Percentiles rank a stretch among this genome's conserved stretches.
phyloP scores from a whole-genome alignment of 2,113 vertebrate species.

The Scolopax mira region DNA sequence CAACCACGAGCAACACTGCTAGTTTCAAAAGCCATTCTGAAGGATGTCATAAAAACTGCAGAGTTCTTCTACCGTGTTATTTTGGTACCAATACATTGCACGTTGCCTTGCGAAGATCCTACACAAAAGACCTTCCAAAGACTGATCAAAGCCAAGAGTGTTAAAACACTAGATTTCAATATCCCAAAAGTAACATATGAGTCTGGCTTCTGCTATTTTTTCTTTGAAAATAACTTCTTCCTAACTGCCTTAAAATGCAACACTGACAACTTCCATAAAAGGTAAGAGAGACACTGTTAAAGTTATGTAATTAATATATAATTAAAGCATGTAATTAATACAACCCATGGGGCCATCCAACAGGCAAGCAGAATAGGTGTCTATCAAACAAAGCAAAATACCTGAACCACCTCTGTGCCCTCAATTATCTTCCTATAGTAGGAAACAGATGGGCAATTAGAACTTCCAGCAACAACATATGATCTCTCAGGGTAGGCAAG shows the following conservation, averaged over 20 bases:
- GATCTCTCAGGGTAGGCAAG: constrained; percentile 94
- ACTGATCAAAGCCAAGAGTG: background rate
- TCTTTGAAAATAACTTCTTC: background rate
- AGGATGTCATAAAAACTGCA: background rate
- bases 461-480: constrained; percentile 89
- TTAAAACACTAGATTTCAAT: background rate
- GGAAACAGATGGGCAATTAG: constrained; percentile 88
- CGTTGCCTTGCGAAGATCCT: background rate
- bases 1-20: background rate
- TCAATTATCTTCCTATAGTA: constrained; percentile 98
- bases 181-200: background rate
- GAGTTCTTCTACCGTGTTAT: background rate
- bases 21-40: background rate
- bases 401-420: constrained; percentile 97
- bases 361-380: background rate
- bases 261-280: background rate
- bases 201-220: background rate
- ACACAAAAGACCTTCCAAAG: background rate
- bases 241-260: background rate
- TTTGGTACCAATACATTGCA: background rate
- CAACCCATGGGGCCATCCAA: background rate
- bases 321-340: background rate
- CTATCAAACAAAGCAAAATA: constrained; percentile 50
- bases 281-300: background rate
- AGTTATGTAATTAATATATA: background rate